These are phyloP conservation scores for Oryzias celebensis DNA, from an alignment of 2,113 vertebrate species.

Conservation along the genomic window DNA sequence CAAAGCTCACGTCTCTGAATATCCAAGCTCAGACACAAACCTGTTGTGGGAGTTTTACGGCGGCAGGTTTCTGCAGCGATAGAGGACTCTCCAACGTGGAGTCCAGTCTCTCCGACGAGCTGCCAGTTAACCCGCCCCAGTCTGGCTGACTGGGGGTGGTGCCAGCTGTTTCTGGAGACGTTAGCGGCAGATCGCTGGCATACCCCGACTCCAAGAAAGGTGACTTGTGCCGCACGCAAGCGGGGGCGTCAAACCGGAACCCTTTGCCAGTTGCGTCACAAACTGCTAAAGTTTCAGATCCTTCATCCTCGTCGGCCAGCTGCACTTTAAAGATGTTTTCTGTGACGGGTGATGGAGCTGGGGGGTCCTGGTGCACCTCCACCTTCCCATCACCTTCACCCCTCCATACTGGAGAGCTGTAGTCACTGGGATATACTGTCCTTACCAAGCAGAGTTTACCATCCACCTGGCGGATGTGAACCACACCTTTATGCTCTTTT, in stretches of 20 bases:
- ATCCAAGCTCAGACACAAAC: constrained; percentile 47
- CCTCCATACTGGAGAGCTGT: constrained; percentile 75
- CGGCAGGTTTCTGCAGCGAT: constrained; percentile 55
- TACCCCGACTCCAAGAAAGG: constrained; percentile 75
- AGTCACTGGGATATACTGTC: constrained; percentile 77
- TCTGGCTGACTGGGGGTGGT: constrained; percentile 72
- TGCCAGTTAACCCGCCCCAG: constrained; percentile 71
- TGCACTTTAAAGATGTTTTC: constrained; percentile 58
- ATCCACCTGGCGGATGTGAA: constrained; percentile 78
- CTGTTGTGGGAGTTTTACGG: constrained; percentile 58
- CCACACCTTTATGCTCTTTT: constrained; percentile 68
- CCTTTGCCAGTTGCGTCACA: constrained; percentile 10
- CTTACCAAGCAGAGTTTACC: constrained; percentile 78
- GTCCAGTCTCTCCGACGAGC: constrained; percentile 77
- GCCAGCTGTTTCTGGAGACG: constrained; percentile 75
- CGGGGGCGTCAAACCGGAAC: constrained; percentile 46
- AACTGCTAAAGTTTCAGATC: neutral
- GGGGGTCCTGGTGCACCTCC: constrained; percentile 58
- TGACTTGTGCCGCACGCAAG: constrained; percentile 15
- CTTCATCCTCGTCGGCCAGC: constrained; percentile 31
- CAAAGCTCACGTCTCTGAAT: too few relatives aligned
- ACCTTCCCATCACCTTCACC: constrained; percentile 37
- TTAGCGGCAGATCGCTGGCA: constrained; percentile 75
- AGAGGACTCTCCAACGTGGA: constrained; percentile 71
- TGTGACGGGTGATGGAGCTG: constrained; percentile 27